A percentile compares a stretch with the other conserved stretches of the same genome.
phyloP scores from a whole-genome alignment of 2,888 invertebrate genomes.

The Mimachlamys varia region DNA sequence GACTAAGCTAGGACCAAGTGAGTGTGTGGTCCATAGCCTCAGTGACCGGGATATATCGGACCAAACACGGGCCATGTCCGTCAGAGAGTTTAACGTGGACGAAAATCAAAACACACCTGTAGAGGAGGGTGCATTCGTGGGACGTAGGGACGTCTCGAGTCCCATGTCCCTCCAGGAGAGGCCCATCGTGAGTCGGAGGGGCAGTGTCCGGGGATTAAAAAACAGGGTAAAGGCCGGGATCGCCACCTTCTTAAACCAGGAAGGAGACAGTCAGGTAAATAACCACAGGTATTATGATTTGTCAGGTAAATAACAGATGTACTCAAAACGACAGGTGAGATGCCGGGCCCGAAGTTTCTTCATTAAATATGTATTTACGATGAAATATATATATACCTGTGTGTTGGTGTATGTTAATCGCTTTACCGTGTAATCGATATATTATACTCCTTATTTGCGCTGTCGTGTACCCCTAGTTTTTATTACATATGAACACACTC shows the following conservation, averaged over 20 bases:
- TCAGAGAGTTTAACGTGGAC: constrained; percentile 38
- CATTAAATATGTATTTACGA: not conserved
- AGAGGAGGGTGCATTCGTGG: constrained; percentile 62
- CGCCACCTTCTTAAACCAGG: constrained; percentile 88
- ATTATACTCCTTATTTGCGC: not conserved
- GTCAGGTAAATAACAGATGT: not conserved
- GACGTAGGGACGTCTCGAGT: constrained; percentile 68
- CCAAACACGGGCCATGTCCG: not conserved
- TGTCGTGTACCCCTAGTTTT: not conserved
- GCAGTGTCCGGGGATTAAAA: constrained; percentile 96
- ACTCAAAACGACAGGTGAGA: not conserved
- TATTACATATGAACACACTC: not conserved
- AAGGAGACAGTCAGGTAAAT: constrained; percentile 56
- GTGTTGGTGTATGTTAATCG: constrained; percentile 18
- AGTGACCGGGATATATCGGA: constrained; percentile 34
- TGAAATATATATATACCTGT: constrained; percentile 14
- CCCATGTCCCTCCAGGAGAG: constrained; percentile 68
- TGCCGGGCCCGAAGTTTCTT: not conserved
- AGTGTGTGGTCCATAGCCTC: constrained; percentile 38
- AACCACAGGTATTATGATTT: not conserved
- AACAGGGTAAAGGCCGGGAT: constrained; percentile 97
- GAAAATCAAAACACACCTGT: not conserved
- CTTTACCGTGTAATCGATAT: constrained; percentile 19
- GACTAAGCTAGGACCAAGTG: constrained; percentile 49
- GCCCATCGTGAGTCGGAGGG: constrained; percentile 92